A percentile compares a stretch with the other conserved stretches of the same genome.
Conservation (phyloP, 1,140 invertebrate genomes). For the Cylas formicarius region DNA sequence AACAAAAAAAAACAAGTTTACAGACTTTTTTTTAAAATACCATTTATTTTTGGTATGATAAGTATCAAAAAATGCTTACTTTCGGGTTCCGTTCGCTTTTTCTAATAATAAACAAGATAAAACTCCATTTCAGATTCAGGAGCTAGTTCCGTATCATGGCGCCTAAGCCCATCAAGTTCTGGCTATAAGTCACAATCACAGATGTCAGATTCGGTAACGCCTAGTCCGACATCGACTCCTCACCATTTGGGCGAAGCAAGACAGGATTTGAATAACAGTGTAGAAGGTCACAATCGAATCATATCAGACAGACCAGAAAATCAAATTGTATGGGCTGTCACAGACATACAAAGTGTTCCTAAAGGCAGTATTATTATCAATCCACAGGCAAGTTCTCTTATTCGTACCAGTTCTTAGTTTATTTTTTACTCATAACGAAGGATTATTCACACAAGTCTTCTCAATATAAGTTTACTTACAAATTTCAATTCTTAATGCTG, state of each 20-base stretch:
- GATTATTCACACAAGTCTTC: too few relatives aligned
- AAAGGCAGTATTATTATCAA: conserved; percentile 80
- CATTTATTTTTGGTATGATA: too few relatives aligned
- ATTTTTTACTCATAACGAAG: too few relatives aligned
- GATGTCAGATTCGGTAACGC: conserved; percentile 66
- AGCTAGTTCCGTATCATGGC: conserved; percentile 60
- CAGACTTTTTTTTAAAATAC: too few relatives aligned
- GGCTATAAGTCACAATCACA: conserved; percentile 70
- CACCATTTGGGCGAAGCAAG: conserved; percentile 28
- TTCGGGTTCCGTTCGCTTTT: too few relatives aligned
- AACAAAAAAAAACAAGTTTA: too few relatives aligned
- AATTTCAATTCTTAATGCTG: too few relatives aligned
- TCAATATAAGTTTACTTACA: too few relatives aligned
- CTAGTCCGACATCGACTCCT: conserved; percentile 57
- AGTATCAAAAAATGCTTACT: too few relatives aligned
- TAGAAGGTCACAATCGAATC: conserved; percentile 18
- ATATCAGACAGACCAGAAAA: conserved; percentile 31
- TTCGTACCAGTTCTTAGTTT: too few relatives aligned
- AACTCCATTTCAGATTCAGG: conserved; percentile 51
- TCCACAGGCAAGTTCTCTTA: conserved; percentile 53
- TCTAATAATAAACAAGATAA: too few relatives aligned
- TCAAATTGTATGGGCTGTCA: conserved; percentile 75
- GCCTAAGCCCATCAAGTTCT: conserved; percentile 72
- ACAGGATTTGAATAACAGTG: conserved; percentile 24
- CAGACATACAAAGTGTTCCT: conserved; percentile 72